Base-by-base conservation (phyloP, 2,113 vertebrate species). In the Sinosuthora webbiana region DNA sequence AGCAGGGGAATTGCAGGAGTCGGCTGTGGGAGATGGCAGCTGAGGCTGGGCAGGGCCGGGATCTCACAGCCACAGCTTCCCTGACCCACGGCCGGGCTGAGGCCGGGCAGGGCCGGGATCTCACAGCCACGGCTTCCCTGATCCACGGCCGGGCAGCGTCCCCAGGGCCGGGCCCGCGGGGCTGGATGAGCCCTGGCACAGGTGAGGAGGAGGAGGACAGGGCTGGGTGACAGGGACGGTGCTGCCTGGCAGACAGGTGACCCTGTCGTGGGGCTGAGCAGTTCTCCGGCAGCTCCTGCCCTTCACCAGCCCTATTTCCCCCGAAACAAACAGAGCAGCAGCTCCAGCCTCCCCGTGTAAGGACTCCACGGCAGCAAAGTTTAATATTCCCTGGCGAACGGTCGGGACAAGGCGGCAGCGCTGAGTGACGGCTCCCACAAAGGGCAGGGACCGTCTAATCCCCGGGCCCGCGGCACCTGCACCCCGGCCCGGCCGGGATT, bases 401-500 rank as follows among this genome's bases (percentile, higher is more conserved):
- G 83, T 27, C 21, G 44, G 28, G 22, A 19, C n/a, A 4, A 19
- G 96, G 84, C 39, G 33, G 87, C 71, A 1, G 53, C 24, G 15
- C 71, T 56, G 65, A 93, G 70, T 49, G 95, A 79, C 22, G 63
- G 92, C 55, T 86, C 55, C 4, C 69, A 93, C 82, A 88, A 95
- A 67, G 67, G 62, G 53, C 92, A 75, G 76, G 70, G 28, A 53
- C 53, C 19, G 1, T 52, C 69, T 93, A 86, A 96, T 88, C 75
- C 62, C 44, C 19, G 8, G 73, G 39, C 69, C 65, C 3, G 11
- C 6, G 33, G 84, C 93, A 95, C 91, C 95, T 96, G 96, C 94
- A 96, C 63, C 90, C 74, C 9, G 11, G 87, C 64, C 83, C 4
- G 60, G 86, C 75, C 7, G 4, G 93, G 92, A 93, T 94, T 75